Evolutionary conservation across 2,797 vertebrate species (phyloP).

Genomic region (Premnoplex brunnescens): DNA sequence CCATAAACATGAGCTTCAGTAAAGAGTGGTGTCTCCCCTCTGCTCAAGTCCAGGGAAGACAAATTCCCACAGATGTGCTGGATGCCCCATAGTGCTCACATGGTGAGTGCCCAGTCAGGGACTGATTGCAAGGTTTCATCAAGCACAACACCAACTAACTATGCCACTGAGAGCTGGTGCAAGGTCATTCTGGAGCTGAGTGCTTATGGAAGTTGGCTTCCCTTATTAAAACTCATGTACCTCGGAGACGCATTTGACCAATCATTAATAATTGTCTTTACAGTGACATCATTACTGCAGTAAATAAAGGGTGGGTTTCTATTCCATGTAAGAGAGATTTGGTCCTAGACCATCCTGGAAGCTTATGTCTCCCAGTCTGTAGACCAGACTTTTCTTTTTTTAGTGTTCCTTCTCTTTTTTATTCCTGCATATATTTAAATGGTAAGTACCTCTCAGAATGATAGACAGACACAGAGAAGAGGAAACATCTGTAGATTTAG

Average conservation of each 20-base stretch:
- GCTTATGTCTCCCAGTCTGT: not conserved
- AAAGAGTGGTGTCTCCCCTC: not conserved
- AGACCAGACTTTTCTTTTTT: not conserved
- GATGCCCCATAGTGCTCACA: not conserved
- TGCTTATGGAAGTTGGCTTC: not conserved
- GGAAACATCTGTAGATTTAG: not conserved
- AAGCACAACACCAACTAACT: not conserved
- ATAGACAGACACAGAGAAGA: not conserved
- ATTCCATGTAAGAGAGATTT: not conserved
- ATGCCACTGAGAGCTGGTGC: not conserved
- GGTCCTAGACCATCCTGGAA: not conserved
- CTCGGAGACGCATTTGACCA: not conserved
- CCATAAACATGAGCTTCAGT: not conserved
- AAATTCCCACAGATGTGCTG: not conserved
- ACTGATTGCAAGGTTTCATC: not conserved
- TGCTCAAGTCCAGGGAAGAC: not conserved
- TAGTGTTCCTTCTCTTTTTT: not conserved
- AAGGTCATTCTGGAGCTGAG: rapidly evolving
- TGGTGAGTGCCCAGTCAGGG: not conserved
- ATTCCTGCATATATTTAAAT: not conserved
- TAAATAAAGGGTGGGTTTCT: not conserved
- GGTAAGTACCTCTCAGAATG: not conserved
- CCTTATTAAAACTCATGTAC: not conserved
- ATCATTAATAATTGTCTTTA: not conserved
- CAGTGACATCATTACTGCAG: not conserved